Conservation (phyloP, 2,113 vertebrate genomes). For the Donacobius atricapilla region DNA sequence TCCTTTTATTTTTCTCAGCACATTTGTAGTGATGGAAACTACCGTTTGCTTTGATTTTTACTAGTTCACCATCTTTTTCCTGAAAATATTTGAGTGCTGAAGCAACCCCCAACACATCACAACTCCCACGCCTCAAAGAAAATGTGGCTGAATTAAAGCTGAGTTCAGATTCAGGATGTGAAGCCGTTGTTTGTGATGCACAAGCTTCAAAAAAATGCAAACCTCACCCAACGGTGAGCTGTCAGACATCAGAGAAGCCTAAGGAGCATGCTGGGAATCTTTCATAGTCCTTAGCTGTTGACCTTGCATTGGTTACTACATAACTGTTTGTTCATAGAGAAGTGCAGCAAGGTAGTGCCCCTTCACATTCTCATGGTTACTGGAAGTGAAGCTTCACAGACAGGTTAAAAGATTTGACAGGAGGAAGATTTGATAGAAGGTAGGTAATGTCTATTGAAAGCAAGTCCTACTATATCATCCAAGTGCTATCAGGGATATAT, state of each 20-base stretch:
- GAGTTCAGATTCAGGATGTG: not conserved
- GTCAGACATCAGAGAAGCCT: not conserved
- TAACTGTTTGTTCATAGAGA: not conserved
- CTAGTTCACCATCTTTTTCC: not conserved
- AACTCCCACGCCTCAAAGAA: not conserved
- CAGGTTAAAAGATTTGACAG: not conserved
- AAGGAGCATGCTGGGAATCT: not conserved
- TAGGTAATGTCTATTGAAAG: not conserved
- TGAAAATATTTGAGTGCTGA: not conserved
- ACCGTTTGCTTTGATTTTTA: not conserved
- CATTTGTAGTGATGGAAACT: not conserved
- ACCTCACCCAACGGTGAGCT: not conserved
- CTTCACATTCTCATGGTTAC: not conserved
- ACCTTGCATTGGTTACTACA: not conserved
- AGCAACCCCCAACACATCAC: not conserved
- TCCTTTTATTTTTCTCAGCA: not conserved
- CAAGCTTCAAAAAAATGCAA: not conserved
- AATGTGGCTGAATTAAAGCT: not conserved
- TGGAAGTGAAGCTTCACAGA: not conserved
- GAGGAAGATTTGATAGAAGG: not conserved
- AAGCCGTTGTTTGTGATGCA: not conserved
- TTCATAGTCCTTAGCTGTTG: not conserved
- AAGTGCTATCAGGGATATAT: not conserved
- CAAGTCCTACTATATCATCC: not conserved
- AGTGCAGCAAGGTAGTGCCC: not conserved